These are phyloP conservation scores for Oriolus oriolus DNA, from an alignment of 2,113 vertebrate species.

Conservation along the genomic window DNA sequence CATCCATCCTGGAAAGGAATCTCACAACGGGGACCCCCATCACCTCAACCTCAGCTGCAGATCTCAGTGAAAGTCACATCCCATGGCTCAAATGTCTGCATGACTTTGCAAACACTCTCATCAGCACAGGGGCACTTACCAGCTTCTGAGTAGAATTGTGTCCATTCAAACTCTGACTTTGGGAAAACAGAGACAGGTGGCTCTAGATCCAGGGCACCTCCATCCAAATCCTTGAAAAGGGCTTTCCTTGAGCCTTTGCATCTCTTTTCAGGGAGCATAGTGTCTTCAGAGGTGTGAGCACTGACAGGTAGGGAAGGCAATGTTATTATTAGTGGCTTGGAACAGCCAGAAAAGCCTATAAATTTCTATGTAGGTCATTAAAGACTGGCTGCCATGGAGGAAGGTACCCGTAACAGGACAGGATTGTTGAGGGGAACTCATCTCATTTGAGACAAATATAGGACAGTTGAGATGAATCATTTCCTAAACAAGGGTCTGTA, in stretches of 20 bases:
- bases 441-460: not conserved
- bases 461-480: accelerated
- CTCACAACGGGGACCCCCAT: not conserved
- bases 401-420: not conserved
- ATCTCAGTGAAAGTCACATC: not conserved
- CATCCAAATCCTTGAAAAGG: conserved; percentile 78
- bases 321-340: not conserved
- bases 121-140: conserved; percentile 20
- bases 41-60: accelerated
- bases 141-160: conserved; percentile 59
- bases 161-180: conserved; percentile 58
- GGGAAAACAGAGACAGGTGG: conserved; percentile 72
- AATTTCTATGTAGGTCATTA: not conserved
- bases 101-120: not conserved
- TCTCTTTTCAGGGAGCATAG: not conserved
- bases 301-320: not conserved
- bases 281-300: not conserved
- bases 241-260: conserved; percentile 61
- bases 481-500: not conserved
- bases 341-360: not conserved
- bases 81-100: accelerated
- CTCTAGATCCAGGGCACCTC: conserved; percentile 46
- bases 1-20: not conserved
- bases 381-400: not conserved
- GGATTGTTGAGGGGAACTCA: not conserved